Conservation (phyloP, 2,113 vertebrate species). For the Azemiops feae region DNA sequence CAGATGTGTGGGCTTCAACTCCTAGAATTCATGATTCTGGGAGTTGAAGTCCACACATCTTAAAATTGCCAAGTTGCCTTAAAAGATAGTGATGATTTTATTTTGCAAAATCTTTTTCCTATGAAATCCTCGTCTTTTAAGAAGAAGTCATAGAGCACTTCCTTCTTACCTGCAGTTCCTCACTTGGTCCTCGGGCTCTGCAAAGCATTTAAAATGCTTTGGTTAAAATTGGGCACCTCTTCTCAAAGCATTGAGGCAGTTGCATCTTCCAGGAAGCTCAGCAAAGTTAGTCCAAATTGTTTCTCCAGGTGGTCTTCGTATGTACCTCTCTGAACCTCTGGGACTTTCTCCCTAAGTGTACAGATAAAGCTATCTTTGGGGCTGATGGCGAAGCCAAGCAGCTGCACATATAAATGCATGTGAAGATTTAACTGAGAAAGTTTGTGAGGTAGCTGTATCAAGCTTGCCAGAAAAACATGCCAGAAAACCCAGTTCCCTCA, state of each 20-base stretch:
- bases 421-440: not conserved
- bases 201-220: not conserved
- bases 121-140: not conserved
- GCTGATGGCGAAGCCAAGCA: not conserved
- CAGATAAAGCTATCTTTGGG: not conserved
- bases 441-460: not conserved
- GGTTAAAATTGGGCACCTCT: not conserved
- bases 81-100: not conserved
- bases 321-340: not conserved
- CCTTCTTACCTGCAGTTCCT: constrained; percentile 4
- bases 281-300: not conserved
- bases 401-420: not conserved
- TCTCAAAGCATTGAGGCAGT: not conserved
- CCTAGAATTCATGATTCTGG: not conserved
- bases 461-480: not conserved
- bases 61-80: not conserved
- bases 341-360: not conserved
- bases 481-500: not conserved
- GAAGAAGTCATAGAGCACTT: not conserved
- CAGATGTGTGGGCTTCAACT: not conserved
- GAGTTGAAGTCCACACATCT: not conserved
- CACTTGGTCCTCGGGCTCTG: not conserved
- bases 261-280: not conserved
- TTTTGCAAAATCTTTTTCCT: not conserved
- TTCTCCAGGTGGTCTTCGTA: not conserved